Base-by-base conservation (phyloP, 2,797 vertebrate species). In the Eremophila alpestris region DNA sequence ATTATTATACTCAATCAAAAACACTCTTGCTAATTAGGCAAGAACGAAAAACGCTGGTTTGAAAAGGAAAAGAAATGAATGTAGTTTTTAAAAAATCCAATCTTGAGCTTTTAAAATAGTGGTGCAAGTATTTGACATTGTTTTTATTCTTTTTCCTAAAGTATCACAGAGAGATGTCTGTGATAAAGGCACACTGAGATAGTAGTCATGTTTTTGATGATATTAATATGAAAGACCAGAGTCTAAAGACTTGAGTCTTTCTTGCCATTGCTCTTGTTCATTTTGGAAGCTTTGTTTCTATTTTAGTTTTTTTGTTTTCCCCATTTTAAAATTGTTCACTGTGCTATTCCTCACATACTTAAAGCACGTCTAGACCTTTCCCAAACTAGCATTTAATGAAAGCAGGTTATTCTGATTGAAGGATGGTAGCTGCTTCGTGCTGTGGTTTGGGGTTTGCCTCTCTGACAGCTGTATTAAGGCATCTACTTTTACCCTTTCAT, bases 381-480 rank as follows among this genome's bases (percentile, higher is more conserved):
- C 75, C 77, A 82, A 77, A 64, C 48, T 22, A 85, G 10, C 32
- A 71, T 59, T 93, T 93, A 85, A 93, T 93, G 65, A 89, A 95
- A 90, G 59, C 55, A 94, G 56, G 62, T 94, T 95, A 93, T 95
- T 95, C 94, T 94, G 78, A 88, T 36, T 91, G 92, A 96, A 95
- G 85, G 62, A 59, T 41, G 58, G 75, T 60, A 71, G 46, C 60
- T 95, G 80, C 62, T 83, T 60, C 32, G 30, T 67, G 32, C 32
- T 75, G 83, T 7, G 23, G 18, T 79, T 87, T 78, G 77, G 80
- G 83, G 64, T 58, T 95, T 95, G 45, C 45, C 54, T 88, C 76
- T 65, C 84, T 83, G 75, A 91, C 84, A 89, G 71, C 34, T 80
- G 20, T 83, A 77, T 94, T 91, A 93, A 83, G 65, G 74, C 70